Conservation (phyloP, 2,113 vertebrate genomes). For the Saiga tatarica region DNA sequence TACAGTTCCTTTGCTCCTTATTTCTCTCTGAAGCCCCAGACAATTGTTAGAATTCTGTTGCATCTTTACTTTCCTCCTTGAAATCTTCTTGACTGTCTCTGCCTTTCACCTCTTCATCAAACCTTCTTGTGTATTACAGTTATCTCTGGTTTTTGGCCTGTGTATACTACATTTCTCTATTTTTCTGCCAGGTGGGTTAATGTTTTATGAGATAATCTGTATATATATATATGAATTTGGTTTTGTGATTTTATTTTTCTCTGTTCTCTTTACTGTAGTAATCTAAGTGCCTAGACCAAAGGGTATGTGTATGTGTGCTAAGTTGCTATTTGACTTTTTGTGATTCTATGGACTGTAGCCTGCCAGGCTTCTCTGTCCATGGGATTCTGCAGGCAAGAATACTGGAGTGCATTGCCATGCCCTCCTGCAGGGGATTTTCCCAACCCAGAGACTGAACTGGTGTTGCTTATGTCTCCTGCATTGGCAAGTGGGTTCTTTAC, state of each 20-base stretch:
- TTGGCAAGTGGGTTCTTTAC: neutral
- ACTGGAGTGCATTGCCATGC: neutral
- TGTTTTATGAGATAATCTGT: neutral
- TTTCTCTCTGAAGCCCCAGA: neutral
- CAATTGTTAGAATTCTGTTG: neutral
- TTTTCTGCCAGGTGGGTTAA: neutral
- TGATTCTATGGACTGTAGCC: neutral
- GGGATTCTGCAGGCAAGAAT: neutral
- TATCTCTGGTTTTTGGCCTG: neutral
- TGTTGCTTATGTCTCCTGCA: neutral
- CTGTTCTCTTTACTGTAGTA: neutral
- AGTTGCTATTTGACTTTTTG: neutral
- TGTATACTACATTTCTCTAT: neutral
- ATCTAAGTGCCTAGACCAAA: neutral
- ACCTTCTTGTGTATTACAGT: neutral
- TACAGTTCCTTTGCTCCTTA: neutral
- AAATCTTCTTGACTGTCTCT: neutral
- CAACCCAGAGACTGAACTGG: neutral
- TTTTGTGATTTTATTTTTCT: neutral
- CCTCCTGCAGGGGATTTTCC: neutral
- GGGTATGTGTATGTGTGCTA: neutral
- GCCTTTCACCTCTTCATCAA: neutral
- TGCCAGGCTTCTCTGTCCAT: neutral
- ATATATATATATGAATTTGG: neutral
- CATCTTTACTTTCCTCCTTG: neutral